These are phyloP conservation scores for Zaprionus kolodkinae DNA, from an alignment of 1,140 invertebrate species.

Conservation along the genomic window DNA sequence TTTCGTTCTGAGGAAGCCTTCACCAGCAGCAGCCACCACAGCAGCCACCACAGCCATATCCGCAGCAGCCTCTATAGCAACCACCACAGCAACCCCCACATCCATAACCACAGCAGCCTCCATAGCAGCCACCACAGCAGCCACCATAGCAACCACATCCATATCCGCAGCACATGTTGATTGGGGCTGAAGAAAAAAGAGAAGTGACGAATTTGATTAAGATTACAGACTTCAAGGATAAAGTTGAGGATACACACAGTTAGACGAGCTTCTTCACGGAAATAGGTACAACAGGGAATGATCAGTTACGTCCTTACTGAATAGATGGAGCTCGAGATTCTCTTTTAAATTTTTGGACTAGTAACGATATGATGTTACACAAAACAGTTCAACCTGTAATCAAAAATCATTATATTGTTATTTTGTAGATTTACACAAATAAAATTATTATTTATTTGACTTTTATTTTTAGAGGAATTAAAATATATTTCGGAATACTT, in stretches of 20 bases:
- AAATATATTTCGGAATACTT: not conserved
- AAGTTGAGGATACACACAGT: not conserved
- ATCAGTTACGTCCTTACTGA: not conserved
- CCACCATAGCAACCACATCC: not conserved
- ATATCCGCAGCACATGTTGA: not conserved
- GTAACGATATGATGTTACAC: constrained; percentile 2
- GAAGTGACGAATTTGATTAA: not conserved
- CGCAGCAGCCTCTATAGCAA: not conserved
- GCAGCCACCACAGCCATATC: not conserved
- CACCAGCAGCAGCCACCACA: not conserved
- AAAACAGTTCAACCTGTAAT: constrained; percentile 1
- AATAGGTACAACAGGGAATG: constrained; percentile 11
- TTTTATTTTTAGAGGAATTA: not conserved
- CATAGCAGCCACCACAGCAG: not conserved
- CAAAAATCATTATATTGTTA: not conserved
- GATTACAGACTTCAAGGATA: not conserved
- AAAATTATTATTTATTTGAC: not conserved
- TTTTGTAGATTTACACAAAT: too few relatives aligned
- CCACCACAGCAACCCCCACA: not conserved
- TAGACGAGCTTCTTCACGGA: constrained; percentile 4
- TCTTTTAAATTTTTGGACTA: not conserved
- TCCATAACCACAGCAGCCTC: not conserved
- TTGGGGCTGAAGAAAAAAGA: not conserved
- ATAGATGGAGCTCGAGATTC: not conserved
- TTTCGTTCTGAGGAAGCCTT: constrained; percentile 15